Conservation (phyloP, 2,888 invertebrate species). For the Ecliptopera silaceata region DNA sequence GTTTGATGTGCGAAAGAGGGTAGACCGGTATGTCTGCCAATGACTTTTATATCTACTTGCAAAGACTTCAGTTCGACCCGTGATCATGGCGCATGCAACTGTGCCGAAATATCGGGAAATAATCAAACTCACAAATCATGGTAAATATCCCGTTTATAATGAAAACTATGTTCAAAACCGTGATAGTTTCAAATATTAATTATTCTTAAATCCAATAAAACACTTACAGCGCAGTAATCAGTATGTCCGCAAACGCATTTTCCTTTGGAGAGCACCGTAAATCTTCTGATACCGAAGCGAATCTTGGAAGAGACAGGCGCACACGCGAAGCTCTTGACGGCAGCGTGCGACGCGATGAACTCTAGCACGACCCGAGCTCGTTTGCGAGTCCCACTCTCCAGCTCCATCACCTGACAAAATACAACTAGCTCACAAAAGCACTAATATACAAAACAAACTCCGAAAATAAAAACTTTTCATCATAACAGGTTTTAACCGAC, state of each 20-base stretch:
- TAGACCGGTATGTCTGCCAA: too few species aligned
- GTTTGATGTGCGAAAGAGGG: too few species aligned
- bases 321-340: constrained; percentile 49
- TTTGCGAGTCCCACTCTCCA: constrained; percentile 49
- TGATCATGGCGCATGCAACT: too few species aligned
- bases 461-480: not conserved
- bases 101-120: too few species aligned
- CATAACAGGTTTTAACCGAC: not conserved
- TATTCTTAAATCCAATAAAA: too few species aligned
- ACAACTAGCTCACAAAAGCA: not conserved
- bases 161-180: too few species aligned
- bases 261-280: constrained; percentile 52
- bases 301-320: constrained; percentile 52
- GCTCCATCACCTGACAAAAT: constrained; percentile 58
- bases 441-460: not conserved
- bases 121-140: too few species aligned
- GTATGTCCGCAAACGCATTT: constrained; percentile 61
- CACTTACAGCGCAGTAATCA: constrained; percentile 49
- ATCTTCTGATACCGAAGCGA: constrained; percentile 49
- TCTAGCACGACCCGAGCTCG: constrained; percentile 61
- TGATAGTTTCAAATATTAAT: not conserved
- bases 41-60: too few species aligned
- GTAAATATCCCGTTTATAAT: too few species aligned
- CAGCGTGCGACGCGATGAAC: constrained; percentile 51
- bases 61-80: too few species aligned